Conservation (phyloP, 2,797 vertebrate species). For the Sparidentex hasta region DNA sequence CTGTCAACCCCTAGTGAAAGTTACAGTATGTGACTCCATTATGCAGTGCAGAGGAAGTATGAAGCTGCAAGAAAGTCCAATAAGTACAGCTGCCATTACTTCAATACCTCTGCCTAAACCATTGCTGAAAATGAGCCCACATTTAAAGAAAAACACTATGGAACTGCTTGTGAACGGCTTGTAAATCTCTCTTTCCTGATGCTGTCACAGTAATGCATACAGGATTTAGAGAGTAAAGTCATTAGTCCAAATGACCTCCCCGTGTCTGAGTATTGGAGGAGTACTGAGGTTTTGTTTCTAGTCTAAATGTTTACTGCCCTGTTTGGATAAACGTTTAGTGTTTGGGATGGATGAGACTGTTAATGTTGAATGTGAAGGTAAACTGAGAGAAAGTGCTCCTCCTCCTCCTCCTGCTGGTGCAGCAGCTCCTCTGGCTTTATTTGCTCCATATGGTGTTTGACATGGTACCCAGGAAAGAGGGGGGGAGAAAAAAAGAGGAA, state of each 20-base stretch:
- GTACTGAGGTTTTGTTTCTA: constrained; percentile 29
- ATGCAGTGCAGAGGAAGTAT: too few relatives aligned
- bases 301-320: constrained; percentile 64
- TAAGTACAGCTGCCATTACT: too few relatives aligned
- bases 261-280: constrained; percentile 7
- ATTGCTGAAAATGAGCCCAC: too few relatives aligned
- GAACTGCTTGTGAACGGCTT: neutral
- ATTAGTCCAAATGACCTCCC: neutral
- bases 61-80: too few relatives aligned
- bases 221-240: neutral
- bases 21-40: too few relatives aligned
- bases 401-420: constrained; percentile 15
- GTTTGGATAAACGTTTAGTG: constrained; percentile 55
- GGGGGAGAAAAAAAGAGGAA: neutral
- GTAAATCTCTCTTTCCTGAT: neutral
- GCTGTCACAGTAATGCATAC: neutral
- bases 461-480: constrained; percentile 73
- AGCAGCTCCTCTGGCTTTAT: constrained; percentile 68
- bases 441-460: constrained; percentile 85
- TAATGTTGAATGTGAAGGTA: constrained; percentile 69
- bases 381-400: constrained; percentile 60
- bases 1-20: too few relatives aligned
- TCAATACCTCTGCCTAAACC: too few relatives aligned
- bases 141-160: neutral
- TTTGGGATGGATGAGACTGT: constrained; percentile 55